These are phyloP conservation scores for Panagrolaimus sp. DNA, from an alignment of 1,140 invertebrate genomes.

Conservation along the genomic window DNA sequence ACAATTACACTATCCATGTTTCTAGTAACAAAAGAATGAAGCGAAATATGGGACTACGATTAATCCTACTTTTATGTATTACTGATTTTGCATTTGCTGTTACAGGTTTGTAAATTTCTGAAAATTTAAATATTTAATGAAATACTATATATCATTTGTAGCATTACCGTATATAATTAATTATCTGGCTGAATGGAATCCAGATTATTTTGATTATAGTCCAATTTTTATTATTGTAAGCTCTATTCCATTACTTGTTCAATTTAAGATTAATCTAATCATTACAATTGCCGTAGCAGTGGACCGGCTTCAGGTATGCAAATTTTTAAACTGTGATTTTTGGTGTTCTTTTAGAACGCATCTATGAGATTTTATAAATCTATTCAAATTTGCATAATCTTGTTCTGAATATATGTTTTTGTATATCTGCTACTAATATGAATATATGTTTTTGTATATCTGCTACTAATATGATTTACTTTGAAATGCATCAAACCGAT, in stretches of 20 bases:
- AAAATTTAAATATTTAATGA: neutral
- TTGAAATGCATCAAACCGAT: too few species aligned
- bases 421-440: neutral
- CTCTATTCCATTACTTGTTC: conserved; percentile 27
- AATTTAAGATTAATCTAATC: conserved; percentile 38
- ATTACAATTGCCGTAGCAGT: conserved; percentile 30
- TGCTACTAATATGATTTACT: too few species aligned
- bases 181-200: conserved; percentile 31
- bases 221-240: conserved; percentile 34
- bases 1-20: neutral
- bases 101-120: neutral
- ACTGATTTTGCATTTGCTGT: neutral
- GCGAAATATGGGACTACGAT: neutral
- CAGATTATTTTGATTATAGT: conserved; percentile 34
- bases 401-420: neutral
- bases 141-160: conserved; percentile 4
- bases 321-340: neutral
- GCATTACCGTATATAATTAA: conserved; percentile 36
- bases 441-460: conserved; percentile 2
- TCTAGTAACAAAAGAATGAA: neutral
- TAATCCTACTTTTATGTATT: neutral
- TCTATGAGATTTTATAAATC: too few species aligned
- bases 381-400: neutral
- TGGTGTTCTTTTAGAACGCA: neutral
- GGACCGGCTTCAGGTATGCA: conserved; percentile 32